Conservation (phyloP, 2,113 vertebrate genomes). For the Phaetusa simplex region DNA sequence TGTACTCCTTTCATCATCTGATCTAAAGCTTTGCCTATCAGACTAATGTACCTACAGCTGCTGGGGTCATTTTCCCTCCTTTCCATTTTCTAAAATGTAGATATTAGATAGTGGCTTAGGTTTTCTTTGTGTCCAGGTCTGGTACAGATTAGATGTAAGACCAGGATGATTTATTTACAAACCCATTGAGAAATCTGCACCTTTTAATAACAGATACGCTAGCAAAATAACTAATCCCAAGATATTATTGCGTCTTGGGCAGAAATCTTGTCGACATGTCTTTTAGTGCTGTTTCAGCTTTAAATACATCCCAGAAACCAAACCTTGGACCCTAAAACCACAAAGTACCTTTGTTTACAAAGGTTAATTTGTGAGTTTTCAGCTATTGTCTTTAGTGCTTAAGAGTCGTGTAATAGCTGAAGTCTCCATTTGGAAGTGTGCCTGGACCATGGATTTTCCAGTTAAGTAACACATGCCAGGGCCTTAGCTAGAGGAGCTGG, state of each 20-base stretch:
- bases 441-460: background rate
- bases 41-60: background rate
- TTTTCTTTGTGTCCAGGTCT: background rate
- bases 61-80: background rate
- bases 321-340: background rate
- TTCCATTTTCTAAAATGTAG: background rate
- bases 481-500: background rate
- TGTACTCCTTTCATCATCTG: background rate
- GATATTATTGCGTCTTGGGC: background rate
- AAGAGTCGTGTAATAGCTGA: background rate
- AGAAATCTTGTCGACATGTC: background rate
- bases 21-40: background rate
- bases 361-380: background rate
- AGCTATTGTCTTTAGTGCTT: background rate
- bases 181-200: background rate
- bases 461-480: background rate
- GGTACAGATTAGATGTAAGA: background rate
- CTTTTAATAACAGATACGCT: background rate
- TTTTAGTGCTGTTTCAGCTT: background rate
- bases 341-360: background rate
- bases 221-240: background rate
- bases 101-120: background rate
- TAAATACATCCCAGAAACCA: background rate
- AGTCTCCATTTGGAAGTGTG: background rate
- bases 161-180: background rate